These are phyloP conservation scores for Vanessa tameamea DNA, from an alignment of 1,140 invertebrate species.

Conservation along the genomic window DNA sequence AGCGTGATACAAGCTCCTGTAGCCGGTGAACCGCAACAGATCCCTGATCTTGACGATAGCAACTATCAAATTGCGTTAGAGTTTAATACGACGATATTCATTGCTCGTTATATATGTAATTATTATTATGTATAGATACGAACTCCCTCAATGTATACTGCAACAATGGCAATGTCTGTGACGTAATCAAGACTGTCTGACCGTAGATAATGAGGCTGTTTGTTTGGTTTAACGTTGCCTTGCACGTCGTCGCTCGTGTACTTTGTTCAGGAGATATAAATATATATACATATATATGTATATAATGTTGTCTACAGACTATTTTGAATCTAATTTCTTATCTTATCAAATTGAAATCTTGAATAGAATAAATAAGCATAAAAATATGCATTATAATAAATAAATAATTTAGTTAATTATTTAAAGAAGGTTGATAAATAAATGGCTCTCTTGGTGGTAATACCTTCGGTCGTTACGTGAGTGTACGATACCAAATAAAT, in stretches of 20 bases:
- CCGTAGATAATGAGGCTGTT: slow-evolving; percentile 48
- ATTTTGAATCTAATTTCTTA: not conserved
- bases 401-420: too few relatives aligned
- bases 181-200: slow-evolving; percentile 44
- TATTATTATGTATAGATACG: not conserved
- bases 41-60: slow-evolving; percentile 3
- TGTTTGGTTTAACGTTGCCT: slow-evolving; percentile 48
- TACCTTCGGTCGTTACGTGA: too few relatives aligned
- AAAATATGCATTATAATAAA: too few relatives aligned
- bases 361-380: too few relatives aligned
- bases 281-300: slow-evolving; percentile 14
- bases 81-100: not conserved
- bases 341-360: not conserved
- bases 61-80: not conserved
- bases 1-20: not conserved
- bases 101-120: slow-evolving; percentile 2
- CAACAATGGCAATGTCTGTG: slow-evolving; percentile 23
- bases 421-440: too few relatives aligned
- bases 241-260: slow-evolving; percentile 38
- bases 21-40: slow-evolving; percentile 7
- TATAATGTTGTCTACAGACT: slow-evolving; percentile 15
- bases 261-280: slow-evolving; percentile 18
- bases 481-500: too few relatives aligned
- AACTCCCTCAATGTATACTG: slow-evolving; percentile 1
- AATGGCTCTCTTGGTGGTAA: too few relatives aligned